Evolutionary conservation across 2,888 invertebrate species (phyloP), one percentile per base, ranked within the genome.

Genomic region (Thereva unica): DNA sequence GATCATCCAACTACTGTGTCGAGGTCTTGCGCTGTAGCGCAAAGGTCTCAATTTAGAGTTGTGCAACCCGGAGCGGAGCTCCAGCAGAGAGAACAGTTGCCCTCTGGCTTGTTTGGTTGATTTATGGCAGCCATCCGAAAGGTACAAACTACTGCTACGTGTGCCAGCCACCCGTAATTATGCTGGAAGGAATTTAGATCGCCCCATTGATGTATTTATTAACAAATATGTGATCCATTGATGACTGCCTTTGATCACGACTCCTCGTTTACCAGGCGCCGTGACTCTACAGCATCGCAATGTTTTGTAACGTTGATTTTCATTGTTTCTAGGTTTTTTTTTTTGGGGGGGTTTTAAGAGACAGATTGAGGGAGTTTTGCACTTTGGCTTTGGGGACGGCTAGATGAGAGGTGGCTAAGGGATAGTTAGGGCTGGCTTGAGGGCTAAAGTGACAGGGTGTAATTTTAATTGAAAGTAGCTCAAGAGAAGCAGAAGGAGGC

Each of bases 221-320:
- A 67, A 54, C 54, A 67, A 59, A 67, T 67, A 41, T 63, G 55
- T 67, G 67, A 67, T 63, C 61, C 49, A 49, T 49, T 45, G 67
- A 67, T 63, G 67, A 67, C 61, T 44, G 49, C 63, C 63, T 61
- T 67, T 67, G 67, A 63, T 67, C 61, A 67, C 67, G 67, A 67
- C n/a, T 50, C 40, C 34, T 10, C 10, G 50, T 61, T 61, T 61
- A 9, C 40, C 34, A 40, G 34, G 8, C 23, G 5, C 5, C 40
- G 23, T 6, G 50, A 7, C 38, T 23, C 23, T 23, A 23, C 2
- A 23, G 23, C 23, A 23, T 23, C 23, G 23, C 23, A 23, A 2
- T 6, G 61, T 23, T 40, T 49, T 61, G 40, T 38, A 49, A 23
- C 10, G 47, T 40, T 61, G 34, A 7, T 41, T 10, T n/a, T 23